Percentiles rank a stretch among this genome's conserved stretches.
Conservation (phyloP, 2,113 vertebrate genomes). For the Polypterus bichir region DNA sequence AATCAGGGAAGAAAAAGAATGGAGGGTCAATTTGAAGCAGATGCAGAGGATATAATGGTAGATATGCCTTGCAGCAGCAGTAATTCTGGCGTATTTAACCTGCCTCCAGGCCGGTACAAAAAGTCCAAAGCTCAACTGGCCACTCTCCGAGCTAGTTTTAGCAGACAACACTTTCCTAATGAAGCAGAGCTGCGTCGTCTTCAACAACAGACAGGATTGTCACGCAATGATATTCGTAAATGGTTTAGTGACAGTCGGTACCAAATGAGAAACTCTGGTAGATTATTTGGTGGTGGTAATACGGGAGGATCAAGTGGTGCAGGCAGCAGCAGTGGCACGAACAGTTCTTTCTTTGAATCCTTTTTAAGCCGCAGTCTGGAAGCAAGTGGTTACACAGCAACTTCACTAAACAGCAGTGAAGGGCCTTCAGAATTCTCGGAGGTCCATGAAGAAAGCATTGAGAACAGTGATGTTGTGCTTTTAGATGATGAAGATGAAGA, state of each 20-base stretch:
- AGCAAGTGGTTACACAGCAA: slow-evolving; percentile 18
- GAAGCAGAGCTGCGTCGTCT: slow-evolving; percentile 57
- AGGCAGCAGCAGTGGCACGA: slow-evolving; percentile 28
- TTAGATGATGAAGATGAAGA: slow-evolving; percentile 28
- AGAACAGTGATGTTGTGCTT: slow-evolving; percentile 8
- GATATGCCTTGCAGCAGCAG: too few species aligned
- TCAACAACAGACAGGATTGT: slow-evolving; percentile 62
- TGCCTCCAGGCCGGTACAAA: slow-evolving; percentile 46
- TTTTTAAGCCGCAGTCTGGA: slow-evolving; percentile 51
- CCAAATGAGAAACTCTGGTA: slow-evolving; percentile 43
- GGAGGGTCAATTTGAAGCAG: slow-evolving; percentile 29
- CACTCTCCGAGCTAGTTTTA: slow-evolving; percentile 48
- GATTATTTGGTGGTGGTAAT: too few species aligned
- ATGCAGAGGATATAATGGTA: slow-evolving; percentile 1
- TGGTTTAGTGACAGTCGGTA: slow-evolving; percentile 64
- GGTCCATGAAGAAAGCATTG: too few species aligned
- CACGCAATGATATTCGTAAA: slow-evolving; percentile 56
- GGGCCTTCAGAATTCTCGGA: too few species aligned
- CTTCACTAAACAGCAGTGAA: too few species aligned
- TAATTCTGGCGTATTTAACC: not conserved
- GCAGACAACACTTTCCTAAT: slow-evolving; percentile 50
- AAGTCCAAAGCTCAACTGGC: slow-evolving; percentile 56
- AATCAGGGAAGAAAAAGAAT: not conserved
- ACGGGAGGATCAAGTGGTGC: slow-evolving; percentile 22
- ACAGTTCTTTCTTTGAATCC: slow-evolving; percentile 48